Evolutionary conservation across 2,113 vertebrate species (phyloP).

Genomic region (Argyrosomus japonicus): DNA sequence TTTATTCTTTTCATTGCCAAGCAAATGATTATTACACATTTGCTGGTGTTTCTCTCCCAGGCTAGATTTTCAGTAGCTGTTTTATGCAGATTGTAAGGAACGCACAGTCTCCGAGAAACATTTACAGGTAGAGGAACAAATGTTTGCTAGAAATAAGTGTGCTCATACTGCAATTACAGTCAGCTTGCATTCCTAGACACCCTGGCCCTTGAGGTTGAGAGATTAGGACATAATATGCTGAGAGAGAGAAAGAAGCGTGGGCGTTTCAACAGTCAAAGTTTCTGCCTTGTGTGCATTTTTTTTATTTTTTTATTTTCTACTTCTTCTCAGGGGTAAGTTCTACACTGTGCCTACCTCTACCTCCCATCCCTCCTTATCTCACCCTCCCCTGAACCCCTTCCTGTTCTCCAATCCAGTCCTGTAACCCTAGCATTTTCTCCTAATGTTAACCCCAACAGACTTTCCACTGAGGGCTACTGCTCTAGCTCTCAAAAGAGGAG

Average conservation of each 20-base stretch:
- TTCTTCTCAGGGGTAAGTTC: slow-evolving; percentile 48
- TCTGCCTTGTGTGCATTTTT: slow-evolving; percentile 65
- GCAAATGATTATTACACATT: background rate
- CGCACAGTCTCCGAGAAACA: slow-evolving; percentile 15
- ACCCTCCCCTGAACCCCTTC: slow-evolving; percentile 35
- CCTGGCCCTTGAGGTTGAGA: slow-evolving; percentile 42
- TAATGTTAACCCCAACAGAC: slow-evolving; percentile 90
- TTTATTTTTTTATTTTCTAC: background rate
- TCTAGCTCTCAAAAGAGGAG: slow-evolving; percentile 94
- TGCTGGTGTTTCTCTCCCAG: background rate
- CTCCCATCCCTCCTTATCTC: slow-evolving; percentile 31
- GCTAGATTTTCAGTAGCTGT: background rate
- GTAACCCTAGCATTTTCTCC: slow-evolving; percentile 85
- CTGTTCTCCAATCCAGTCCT: slow-evolving; percentile 70
- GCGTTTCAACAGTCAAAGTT: slow-evolving; percentile 49
- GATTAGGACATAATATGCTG: slow-evolving; percentile 56
- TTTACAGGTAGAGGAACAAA: slow-evolving; percentile 22
- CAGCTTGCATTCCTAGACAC: slow-evolving; percentile 22
- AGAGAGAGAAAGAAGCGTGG: slow-evolving; percentile 44
- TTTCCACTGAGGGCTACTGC: slow-evolving; percentile 95
- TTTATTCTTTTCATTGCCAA: slow-evolving; percentile 1
- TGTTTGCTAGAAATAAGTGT: slow-evolving; percentile 24
- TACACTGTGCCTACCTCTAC: slow-evolving; percentile 43
- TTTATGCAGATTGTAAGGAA: background rate
- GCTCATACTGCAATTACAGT: slow-evolving; percentile 29